These are phyloP conservation scores for Nestor notabilis DNA, from an alignment of 2,113 vertebrate species.

Conservation along the genomic window DNA sequence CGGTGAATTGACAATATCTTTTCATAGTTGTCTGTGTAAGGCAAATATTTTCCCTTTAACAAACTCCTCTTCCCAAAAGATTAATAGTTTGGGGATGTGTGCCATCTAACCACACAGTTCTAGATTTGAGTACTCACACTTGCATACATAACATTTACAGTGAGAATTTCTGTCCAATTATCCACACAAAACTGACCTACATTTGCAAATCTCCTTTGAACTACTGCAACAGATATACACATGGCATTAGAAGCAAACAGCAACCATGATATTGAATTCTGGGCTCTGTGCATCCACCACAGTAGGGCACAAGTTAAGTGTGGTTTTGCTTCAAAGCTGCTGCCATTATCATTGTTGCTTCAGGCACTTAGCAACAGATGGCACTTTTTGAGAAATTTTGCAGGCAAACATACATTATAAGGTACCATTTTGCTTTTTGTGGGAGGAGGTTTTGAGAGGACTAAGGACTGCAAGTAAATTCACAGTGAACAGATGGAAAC, in stretches of 20 bases:
- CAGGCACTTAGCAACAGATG: neutral
- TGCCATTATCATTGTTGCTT: neutral
- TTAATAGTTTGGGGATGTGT: neutral
- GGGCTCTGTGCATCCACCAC: neutral
- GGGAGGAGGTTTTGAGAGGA: neutral
- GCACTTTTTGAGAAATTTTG: neutral
- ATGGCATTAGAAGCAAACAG: neutral
- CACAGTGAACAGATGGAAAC: neutral
- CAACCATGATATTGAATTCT: neutral
- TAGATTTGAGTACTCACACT: neutral
- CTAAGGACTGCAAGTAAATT: neutral
- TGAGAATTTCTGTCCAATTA: neutral
- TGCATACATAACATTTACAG: neutral
- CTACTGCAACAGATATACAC: neutral
- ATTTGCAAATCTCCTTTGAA: neutral
- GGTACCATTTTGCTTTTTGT: neutral
- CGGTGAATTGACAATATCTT: neutral
- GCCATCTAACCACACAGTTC: neutral
- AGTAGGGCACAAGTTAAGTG: neutral
- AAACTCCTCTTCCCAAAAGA: neutral
- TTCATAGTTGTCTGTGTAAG: neutral
- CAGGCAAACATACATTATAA: neutral
- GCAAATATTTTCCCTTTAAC: neutral
- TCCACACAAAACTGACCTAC: neutral
- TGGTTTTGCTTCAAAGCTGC: neutral